These are phyloP conservation scores for Tetragnatha versicolor DNA, from an alignment of 1,140 invertebrate genomes.

Conservation along the genomic window DNA sequence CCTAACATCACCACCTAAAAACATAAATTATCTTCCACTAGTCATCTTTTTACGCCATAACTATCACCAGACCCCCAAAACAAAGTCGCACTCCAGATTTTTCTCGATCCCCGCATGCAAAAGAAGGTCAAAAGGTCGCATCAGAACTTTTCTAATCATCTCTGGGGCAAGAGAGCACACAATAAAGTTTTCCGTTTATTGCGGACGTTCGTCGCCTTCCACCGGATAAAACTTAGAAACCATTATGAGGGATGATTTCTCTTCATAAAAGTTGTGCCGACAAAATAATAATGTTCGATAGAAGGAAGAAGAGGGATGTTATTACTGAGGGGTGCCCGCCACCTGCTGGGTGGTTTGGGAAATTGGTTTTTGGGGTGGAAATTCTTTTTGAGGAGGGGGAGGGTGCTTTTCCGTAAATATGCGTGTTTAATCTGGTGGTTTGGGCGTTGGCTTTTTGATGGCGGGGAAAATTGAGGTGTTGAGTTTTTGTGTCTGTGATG, in stretches of 20 bases:
- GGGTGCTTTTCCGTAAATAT: too few species aligned
- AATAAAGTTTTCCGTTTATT: constrained; percentile 36
- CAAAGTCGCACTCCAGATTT: neutral
- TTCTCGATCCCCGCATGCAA: neutral
- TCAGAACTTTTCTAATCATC: constrained; percentile 48
- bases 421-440: too few species aligned
- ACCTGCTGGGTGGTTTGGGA: neutral
- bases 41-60: too few species aligned
- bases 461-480: too few species aligned
- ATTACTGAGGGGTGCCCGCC: neutral
- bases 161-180: constrained; percentile 7
- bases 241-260: constrained; percentile 45
- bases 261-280: constrained; percentile 33
- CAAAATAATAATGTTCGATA: constrained; percentile 48
- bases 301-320: neutral
- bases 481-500: too few species aligned
- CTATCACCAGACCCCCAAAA: too few species aligned
- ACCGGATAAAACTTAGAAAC: constrained; percentile 2
- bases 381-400: too few species aligned
- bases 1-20: too few species aligned
- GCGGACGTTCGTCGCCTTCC: neutral
- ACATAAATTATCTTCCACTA: too few species aligned
- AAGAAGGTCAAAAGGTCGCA: constrained; percentile 21
- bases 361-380: neutral
- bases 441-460: too few species aligned